These are phyloP conservation scores for Drosophila lutescens DNA, from an alignment of 2,888 invertebrate species.

Conservation along the genomic window DNA sequence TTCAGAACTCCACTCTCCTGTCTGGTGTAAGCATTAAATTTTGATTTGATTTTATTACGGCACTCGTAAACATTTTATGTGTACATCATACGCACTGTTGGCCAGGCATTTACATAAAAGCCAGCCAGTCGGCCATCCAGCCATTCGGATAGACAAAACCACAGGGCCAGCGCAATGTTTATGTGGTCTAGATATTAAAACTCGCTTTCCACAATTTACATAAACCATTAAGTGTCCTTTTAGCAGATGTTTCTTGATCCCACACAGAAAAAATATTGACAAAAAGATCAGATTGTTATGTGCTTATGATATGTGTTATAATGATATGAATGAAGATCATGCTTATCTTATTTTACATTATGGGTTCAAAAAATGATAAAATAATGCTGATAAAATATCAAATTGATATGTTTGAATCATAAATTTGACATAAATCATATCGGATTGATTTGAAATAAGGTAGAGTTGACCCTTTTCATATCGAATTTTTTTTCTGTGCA, in stretches of 20 bases:
- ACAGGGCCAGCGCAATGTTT: slow-evolving; percentile 57
- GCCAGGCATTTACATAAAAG: slow-evolving; percentile 64
- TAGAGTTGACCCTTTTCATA: too few species aligned
- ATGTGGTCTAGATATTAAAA: slow-evolving; percentile 63
- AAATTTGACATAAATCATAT: too few species aligned
- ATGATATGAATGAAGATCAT: too few species aligned
- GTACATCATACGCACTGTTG: slow-evolving; percentile 72
- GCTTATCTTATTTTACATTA: too few species aligned
- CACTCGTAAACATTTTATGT: slow-evolving; percentile 68
- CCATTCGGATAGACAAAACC: slow-evolving; percentile 43
- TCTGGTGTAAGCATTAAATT: slow-evolving; percentile 57
- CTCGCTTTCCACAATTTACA: slow-evolving; percentile 67
- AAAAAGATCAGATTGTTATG: too few species aligned
- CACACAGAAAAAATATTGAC: too few species aligned
- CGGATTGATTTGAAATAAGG: too few species aligned
- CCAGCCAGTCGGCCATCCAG: slow-evolving; percentile 54
- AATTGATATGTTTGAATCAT: too few species aligned
- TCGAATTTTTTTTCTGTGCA: too few species aligned
- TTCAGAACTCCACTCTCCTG: slow-evolving; percentile 27
- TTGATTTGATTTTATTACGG: slow-evolving; percentile 74
- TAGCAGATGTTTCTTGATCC: slow-evolving; percentile 32
- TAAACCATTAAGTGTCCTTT: slow-evolving; percentile 66
- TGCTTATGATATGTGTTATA: too few species aligned
- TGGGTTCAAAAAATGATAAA: too few species aligned
- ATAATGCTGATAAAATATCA: too few species aligned